Percentiles rank a stretch among this genome's conserved stretches.
These are phyloP conservation scores for Phodopus roborovskii DNA, from an alignment of 2,113 vertebrate genomes.

Conservation along the genomic window DNA sequence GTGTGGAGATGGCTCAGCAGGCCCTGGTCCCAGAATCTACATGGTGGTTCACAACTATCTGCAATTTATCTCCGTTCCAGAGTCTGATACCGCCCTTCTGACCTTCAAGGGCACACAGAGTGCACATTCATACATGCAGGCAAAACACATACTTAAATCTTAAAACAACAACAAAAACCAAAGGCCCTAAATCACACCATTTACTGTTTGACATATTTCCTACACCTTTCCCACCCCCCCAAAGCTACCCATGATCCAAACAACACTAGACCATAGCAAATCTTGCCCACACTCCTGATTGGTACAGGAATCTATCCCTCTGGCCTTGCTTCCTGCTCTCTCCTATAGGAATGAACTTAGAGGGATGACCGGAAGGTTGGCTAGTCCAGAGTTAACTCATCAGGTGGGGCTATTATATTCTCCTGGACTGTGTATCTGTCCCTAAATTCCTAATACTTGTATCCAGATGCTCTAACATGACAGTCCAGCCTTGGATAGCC, in stretches of 20 bases:
- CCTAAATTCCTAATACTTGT: not conserved
- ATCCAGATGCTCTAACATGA: not conserved
- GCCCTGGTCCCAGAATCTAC: not conserved
- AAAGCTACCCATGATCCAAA: not conserved
- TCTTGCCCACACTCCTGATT: not conserved
- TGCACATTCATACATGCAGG: not conserved
- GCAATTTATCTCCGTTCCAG: not conserved
- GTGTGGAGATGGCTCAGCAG: not conserved
- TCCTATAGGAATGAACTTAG: not conserved
- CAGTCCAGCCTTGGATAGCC: not conserved
- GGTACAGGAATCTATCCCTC: not conserved
- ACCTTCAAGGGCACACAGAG: not conserved
- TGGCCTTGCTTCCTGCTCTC: not conserved
- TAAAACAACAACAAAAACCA: no score
- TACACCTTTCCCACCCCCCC: not conserved
- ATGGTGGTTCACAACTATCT: not conserved
- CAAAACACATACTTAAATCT: no score
- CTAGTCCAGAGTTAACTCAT: not conserved
- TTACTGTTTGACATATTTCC: not conserved
- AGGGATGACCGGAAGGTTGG: not conserved
- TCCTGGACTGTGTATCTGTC: no score
- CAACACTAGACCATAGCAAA: not conserved
- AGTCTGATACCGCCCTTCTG: not conserved
- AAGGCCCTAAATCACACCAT: accelerated
- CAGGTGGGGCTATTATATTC: not conserved